Conservation (phyloP, 2,113 vertebrate genomes). For the Crotalus helleri region DNA sequence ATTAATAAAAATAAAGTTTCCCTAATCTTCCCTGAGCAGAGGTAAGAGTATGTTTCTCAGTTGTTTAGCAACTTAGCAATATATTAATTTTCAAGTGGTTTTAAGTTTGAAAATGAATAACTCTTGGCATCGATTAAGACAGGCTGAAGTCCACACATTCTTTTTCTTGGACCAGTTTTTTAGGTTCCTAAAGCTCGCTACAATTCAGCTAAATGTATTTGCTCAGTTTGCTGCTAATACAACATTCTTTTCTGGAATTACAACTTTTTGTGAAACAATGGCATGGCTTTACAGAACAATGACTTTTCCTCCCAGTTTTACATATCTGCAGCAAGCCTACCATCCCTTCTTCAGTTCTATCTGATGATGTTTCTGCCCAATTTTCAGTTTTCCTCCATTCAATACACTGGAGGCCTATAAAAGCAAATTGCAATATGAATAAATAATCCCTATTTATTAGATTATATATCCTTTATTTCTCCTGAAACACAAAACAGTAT, state of each 20-base stretch:
- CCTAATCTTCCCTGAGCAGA: background rate
- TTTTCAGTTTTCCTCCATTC: background rate
- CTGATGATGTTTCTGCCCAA: background rate
- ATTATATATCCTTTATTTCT: background rate
- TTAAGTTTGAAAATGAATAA: slow-evolving; percentile 6
- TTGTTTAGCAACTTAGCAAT: background rate
- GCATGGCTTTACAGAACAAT: background rate
- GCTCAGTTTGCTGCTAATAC: background rate
- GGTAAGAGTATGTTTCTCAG: background rate
- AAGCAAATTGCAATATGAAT: background rate
- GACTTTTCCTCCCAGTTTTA: background rate
- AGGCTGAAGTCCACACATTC: background rate
- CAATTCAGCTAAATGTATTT: background rate
- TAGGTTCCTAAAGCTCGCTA: background rate
- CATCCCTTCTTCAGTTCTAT: background rate
- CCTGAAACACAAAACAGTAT: background rate
- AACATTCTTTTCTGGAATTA: background rate
- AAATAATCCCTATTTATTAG: background rate
- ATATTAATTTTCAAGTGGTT: background rate
- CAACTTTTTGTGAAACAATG: background rate
- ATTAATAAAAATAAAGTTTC: background rate
- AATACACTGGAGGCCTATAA: background rate
- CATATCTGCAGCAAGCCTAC: background rate
- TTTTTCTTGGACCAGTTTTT: background rate
- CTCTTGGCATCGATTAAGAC: background rate